Base-by-base conservation (phyloP, 2,888 invertebrate species). In the Caenorhabditis japonica region DNA sequence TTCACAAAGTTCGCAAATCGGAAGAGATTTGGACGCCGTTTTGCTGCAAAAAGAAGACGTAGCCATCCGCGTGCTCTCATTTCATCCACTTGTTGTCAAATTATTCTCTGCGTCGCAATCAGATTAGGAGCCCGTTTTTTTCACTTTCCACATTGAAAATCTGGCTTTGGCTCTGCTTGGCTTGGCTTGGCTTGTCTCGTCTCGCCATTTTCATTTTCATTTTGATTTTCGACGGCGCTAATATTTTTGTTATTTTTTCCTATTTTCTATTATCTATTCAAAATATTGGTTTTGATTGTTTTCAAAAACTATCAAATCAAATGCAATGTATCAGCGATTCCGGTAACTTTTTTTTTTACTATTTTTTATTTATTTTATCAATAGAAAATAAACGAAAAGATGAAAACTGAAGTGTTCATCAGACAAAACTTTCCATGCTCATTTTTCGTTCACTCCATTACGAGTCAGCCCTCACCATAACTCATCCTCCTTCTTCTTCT, bases 61-160 rank as follows among this genome's bases (percentile, higher is more conserved):
- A 23, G 34, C 10, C 43, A 47, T 38, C 56, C 21, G 39, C 46
- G 51, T 68, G 60, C 46, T 49, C 60, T 70, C 60, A 66, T 56
- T 66, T 66, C 56, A 56, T 56, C 51, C 66, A 66, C 66, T 66
- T 66, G 66, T 66, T 66, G 56, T 56, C 64, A 47, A 66, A 66
- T 66, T 66, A 66, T 66, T 61, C 21, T 15, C 23, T 43, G 43
- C 47, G 34, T 41, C 46, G 43, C 17, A 62, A 66, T 56, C 49
- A 51, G 56, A 66, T 66, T 66, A 66, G 56, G 56, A 44, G 49
- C 46, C 51, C 41, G 51, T 56, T 46, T 49, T 56, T 49, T 66
- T 53, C 51, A 27, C 30, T 49, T 27, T 49, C 49, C 13, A 4
- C 30, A 8, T 15, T 12, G n/a, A 13, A 19, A 10, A 10, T 19